Conservation (phyloP, 2,113 vertebrate species). For the Mungos mungo region DNA sequence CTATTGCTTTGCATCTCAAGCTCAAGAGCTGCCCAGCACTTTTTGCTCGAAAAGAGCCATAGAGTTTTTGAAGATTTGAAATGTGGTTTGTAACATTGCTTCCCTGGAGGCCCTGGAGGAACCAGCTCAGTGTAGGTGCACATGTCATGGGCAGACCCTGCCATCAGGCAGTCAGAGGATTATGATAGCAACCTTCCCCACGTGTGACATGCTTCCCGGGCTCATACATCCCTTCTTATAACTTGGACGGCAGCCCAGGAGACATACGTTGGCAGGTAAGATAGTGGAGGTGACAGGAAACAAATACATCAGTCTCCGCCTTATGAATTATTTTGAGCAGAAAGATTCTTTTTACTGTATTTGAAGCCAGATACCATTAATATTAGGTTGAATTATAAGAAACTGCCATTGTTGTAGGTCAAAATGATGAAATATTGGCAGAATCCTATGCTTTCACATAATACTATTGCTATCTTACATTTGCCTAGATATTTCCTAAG, state of each 20-base stretch:
- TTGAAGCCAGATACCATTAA: background rate
- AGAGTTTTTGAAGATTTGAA: background rate
- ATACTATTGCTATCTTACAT: background rate
- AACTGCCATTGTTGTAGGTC: background rate
- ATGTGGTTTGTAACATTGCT: background rate
- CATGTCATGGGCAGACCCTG: background rate
- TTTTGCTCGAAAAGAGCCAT: background rate
- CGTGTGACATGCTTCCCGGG: too few relatives aligned
- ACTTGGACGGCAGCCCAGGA: background rate
- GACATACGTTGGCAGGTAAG: background rate
- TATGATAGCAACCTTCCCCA: accelerated
- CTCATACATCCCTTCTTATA: background rate
- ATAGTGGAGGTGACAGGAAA: background rate
- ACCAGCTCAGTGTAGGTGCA: background rate
- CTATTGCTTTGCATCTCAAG: background rate
- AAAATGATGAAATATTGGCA: background rate
- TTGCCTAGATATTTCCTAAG: background rate
- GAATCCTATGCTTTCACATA: background rate
- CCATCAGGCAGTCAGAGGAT: background rate
- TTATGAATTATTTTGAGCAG: background rate
- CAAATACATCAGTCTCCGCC: background rate
- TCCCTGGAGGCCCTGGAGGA: background rate
- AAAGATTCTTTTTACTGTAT: background rate
- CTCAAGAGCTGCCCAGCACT: background rate
- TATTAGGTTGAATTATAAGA: background rate